These are phyloP conservation scores for Idaea biselata DNA, from an alignment of 2,888 invertebrate genomes.

Conservation along the genomic window DNA sequence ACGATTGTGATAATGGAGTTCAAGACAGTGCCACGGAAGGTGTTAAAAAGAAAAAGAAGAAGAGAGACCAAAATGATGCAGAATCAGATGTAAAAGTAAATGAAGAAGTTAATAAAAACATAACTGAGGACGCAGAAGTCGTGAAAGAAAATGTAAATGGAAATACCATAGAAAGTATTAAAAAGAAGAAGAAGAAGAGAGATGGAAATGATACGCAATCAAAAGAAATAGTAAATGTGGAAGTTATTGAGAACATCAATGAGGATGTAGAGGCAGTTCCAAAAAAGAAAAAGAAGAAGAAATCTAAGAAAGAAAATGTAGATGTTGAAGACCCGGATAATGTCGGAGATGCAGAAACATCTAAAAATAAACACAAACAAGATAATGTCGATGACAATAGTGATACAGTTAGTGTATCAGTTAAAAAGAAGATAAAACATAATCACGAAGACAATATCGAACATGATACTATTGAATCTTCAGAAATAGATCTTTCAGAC, in stretches of 20 bases:
- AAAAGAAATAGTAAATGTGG: no score
- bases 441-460: conserved; percentile 5
- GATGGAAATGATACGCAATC: no score
- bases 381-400: conserved; percentile 13
- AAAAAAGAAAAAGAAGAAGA: not conserved
- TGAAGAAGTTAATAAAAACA: conserved; percentile 1
- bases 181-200: no score
- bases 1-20: not conserved
- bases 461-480: conserved; percentile 2
- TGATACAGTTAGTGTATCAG: conserved; percentile 4
- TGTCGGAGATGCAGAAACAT: conserved; percentile 7
- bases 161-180: no score
- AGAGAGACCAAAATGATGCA: not conserved
- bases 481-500: conserved; percentile 13
- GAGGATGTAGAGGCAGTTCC: no score
- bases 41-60: conserved; percentile 9
- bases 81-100: conserved; percentile 12
- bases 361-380: conserved; percentile 5
- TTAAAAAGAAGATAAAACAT: conserved; percentile 19
- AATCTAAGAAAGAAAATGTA: conserved; percentile 5
- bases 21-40: conserved; percentile 7
- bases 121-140: conserved; percentile 9
- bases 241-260: no score
- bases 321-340: no score
- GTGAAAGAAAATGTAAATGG: conserved; percentile 7